Evolutionary conservation across 2,113 vertebrate species (phyloP).

Genomic region (Lepus europaeus): DNA sequence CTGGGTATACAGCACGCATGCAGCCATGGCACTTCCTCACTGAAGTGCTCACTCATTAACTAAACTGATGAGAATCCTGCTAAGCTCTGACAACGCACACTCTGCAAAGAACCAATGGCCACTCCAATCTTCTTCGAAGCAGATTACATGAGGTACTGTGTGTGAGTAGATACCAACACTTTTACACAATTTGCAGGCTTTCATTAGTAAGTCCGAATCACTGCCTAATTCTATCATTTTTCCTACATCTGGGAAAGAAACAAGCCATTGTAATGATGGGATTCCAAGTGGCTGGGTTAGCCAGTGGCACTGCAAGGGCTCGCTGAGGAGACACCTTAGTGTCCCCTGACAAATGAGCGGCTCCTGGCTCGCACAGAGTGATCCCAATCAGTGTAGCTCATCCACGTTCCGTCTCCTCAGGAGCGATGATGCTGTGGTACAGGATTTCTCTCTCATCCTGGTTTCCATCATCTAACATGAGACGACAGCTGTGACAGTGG

Average conservation of each 20-base stretch:
- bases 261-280: neutral
- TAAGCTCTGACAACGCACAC: neutral
- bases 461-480: neutral
- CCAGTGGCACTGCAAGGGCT: neutral
- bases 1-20: neutral
- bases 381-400: neutral
- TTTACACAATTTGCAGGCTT: neutral
- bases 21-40: neutral
- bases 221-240: neutral
- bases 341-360: neutral
- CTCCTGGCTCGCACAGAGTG: neutral
- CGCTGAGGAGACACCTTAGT: neutral
- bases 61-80: neutral
- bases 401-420: neutral
- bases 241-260: neutral
- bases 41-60: neutral
- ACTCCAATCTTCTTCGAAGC: neutral
- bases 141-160: neutral
- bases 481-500: too few relatives aligned
- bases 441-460: neutral
- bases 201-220: neutral
- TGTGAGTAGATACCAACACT: neutral
- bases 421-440: neutral
- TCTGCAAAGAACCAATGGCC: neutral
- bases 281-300: neutral